These are phyloP conservation scores for Psittacula cyanocephala DNA, from an alignment of 2,113 vertebrate genomes.

Conservation along the genomic window DNA sequence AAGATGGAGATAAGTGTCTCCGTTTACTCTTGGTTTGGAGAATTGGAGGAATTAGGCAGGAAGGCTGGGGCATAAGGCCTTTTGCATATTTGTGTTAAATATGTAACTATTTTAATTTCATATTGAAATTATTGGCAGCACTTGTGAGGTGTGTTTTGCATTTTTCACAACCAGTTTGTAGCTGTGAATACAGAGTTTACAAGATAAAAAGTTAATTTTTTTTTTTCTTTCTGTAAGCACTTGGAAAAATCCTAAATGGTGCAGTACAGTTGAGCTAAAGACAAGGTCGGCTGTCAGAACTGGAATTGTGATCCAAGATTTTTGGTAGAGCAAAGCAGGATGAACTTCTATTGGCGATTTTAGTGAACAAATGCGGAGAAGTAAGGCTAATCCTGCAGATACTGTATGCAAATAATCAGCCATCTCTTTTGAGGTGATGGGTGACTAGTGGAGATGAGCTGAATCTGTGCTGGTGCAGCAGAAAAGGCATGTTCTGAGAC, in stretches of 20 bases:
- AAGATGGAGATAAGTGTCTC: neutral
- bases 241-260: neutral
- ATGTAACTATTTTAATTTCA: neutral
- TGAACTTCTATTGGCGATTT: neutral
- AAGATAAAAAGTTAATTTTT: neutral
- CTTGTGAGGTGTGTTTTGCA: neutral
- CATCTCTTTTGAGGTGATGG: neutral
- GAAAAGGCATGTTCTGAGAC: neutral
- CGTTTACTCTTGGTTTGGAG: neutral
- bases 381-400: neutral
- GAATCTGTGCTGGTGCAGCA: neutral
- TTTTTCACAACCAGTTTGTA: neutral
- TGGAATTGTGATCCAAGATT: neutral
- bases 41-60: neutral
- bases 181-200: neutral
- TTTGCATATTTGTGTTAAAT: neutral
- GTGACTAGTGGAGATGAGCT: neutral
- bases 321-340: neutral
- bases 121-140: neutral
- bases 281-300: neutral
- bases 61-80: neutral
- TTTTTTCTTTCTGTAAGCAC: neutral
- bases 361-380: neutral
- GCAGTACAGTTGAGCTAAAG: neutral
- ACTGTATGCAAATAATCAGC: neutral